phyloP scores from a whole-genome alignment of 2,113 vertebrate species.

The Empidonax alnorum region DNA sequence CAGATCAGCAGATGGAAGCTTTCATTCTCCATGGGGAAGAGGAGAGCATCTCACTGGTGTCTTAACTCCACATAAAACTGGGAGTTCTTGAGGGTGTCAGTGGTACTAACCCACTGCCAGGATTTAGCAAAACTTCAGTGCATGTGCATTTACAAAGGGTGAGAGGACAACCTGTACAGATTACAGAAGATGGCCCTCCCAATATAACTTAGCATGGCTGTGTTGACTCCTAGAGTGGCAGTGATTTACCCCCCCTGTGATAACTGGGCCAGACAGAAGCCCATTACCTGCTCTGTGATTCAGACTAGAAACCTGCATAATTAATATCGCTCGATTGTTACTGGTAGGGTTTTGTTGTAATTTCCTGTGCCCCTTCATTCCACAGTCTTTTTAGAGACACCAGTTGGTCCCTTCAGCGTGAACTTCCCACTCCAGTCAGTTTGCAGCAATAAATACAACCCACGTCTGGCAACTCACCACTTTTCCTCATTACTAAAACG shows the following conservation, averaged over 20 bases:
- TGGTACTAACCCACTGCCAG: not conserved
- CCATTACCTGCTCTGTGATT: not conserved
- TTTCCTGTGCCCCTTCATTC: not conserved
- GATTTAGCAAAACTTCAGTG: not conserved
- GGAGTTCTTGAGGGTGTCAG: not conserved
- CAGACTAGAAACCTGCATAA: not conserved
- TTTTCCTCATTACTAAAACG: conserved; percentile 85
- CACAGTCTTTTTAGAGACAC: not conserved
- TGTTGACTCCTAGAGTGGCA: not conserved
- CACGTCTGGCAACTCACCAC: conserved; percentile 61
- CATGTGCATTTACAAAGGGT: not conserved
- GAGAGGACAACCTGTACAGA: not conserved
- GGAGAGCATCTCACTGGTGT: not conserved
- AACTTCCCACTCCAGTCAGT: not conserved
- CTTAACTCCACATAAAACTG: not conserved
- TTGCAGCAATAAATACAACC: not conserved
- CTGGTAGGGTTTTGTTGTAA: not conserved
- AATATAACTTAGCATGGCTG: not conserved
- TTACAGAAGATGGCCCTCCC: not conserved
- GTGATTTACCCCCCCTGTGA: not conserved
- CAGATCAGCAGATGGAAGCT: not conserved
- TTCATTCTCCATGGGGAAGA: not conserved
- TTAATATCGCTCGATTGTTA: not conserved
- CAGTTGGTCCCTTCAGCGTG: not conserved
- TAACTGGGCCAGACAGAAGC: not conserved